Conservation (phyloP, 2,797 vertebrate species). For the Leuciscus waleckii region DNA sequence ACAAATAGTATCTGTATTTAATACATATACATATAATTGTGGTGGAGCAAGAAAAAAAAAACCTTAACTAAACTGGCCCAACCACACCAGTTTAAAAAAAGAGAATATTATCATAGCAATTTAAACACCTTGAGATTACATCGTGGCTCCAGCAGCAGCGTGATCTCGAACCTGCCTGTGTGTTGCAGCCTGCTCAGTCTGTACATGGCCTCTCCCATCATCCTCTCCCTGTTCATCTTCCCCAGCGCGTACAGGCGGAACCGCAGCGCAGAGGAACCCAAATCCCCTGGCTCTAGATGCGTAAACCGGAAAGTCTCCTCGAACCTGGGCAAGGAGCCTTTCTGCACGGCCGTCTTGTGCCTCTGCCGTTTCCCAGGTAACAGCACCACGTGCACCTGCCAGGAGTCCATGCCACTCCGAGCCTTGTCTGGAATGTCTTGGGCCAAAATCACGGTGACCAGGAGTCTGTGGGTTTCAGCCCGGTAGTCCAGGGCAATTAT, state of each 20-base stretch:
- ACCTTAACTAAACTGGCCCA: not conserved
- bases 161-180: conserved; percentile 76
- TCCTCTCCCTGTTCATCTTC: conserved; percentile 85
- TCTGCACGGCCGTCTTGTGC: conserved; percentile 86
- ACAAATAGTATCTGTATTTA: too few species aligned
- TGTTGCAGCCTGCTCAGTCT: conserved; percentile 79
- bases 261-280: conserved; percentile 81
- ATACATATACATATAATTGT: too few species aligned
- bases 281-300: conserved; percentile 82
- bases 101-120: not conserved
- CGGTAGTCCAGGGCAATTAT: conserved; percentile 85
- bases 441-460: conserved; percentile 83
- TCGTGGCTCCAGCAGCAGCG: conserved; percentile 89
- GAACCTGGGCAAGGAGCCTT: conserved; percentile 84
- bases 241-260: conserved; percentile 92
- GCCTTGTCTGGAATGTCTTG: conserved; percentile 90
- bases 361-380: conserved; percentile 92
- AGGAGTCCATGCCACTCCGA: conserved; percentile 87
- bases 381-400: conserved; percentile 92
- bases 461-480: conserved; percentile 81
- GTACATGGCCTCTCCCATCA: conserved; percentile 95
- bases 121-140: conserved; percentile 86
- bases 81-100: not conserved
- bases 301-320: conserved; percentile 88
- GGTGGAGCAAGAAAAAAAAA: too few species aligned